phyloP scores from a whole-genome alignment of 2,797 vertebrate species.

The Paedocypris micromegethes region DNA sequence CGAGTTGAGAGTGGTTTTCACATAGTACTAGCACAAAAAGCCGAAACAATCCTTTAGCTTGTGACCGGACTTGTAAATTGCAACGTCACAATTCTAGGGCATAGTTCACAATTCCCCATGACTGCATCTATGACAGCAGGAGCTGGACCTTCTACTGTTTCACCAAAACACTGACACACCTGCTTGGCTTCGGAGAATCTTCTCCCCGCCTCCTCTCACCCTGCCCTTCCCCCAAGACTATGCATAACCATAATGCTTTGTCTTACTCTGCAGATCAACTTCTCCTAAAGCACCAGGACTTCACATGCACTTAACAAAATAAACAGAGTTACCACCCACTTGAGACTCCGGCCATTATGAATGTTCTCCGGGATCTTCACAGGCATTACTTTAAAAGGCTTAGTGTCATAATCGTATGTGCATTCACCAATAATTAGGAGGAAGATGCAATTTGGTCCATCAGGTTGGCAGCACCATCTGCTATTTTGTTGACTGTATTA shows the following conservation, averaged over 20 bases:
- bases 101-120: constrained; percentile 21
- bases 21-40: not conserved
- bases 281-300: constrained; percentile 20
- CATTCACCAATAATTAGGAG: constrained; percentile 14
- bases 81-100: not conserved
- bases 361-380: constrained; percentile 8
- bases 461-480: constrained; percentile 17
- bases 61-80: not conserved
- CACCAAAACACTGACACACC: constrained; percentile 45
- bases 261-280: constrained; percentile 25
- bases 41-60: not conserved
- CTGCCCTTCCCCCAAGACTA: constrained; percentile 14
- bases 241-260: constrained; percentile 35
- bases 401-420: constrained; percentile 19
- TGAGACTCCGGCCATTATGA: constrained; percentile 8
- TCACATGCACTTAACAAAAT: constrained; percentile 29
- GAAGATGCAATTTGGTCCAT: constrained; percentile 11
- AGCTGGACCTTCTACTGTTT: constrained; percentile 36
- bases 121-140: constrained; percentile 22
- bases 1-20: not conserved
- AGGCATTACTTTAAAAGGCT: constrained; percentile 15
- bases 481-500: constrained; percentile 8
- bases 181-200: constrained; percentile 43
- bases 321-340: constrained; percentile 23
- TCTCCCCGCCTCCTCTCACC: constrained; percentile 22